phyloP scores from a whole-genome alignment of 2,888 invertebrate genomes.

The Callosobruchus maculatus region DNA sequence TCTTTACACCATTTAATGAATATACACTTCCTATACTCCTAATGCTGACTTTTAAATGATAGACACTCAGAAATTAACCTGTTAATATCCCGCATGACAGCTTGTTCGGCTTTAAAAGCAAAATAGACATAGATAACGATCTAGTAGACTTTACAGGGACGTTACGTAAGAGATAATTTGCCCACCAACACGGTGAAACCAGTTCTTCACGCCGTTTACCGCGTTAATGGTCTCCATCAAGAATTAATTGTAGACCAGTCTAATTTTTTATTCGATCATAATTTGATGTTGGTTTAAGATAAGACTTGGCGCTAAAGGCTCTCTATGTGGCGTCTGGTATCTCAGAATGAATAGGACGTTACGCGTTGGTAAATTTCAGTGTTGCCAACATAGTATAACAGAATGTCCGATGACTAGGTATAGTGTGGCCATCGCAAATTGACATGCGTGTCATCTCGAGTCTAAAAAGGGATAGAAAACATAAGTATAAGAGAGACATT shows the following conservation, averaged over 20 bases:
- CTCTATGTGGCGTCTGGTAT: no score
- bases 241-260: neutral
- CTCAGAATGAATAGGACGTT: no score
- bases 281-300: neutral
- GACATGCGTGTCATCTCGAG: no score
- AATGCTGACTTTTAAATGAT: neutral
- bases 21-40: neutral
- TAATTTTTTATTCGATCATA: neutral
- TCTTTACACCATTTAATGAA: no score
- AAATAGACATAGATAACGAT: neutral
- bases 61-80: neutral
- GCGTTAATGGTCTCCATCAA: neutral
- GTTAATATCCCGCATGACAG: neutral
- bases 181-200: neutral
- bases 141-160: neutral
- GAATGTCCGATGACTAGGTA: no score
- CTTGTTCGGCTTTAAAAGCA: neutral
- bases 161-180: neutral
- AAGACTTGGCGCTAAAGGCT: no score
- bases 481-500: no score
- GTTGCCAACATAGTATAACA: no score
- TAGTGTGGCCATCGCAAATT: no score
- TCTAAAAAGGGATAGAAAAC: no score
- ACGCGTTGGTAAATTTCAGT: no score
- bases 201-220: neutral